phyloP scores from a whole-genome alignment of 2,888 invertebrate species.

The Amphiduros pacificus region DNA sequence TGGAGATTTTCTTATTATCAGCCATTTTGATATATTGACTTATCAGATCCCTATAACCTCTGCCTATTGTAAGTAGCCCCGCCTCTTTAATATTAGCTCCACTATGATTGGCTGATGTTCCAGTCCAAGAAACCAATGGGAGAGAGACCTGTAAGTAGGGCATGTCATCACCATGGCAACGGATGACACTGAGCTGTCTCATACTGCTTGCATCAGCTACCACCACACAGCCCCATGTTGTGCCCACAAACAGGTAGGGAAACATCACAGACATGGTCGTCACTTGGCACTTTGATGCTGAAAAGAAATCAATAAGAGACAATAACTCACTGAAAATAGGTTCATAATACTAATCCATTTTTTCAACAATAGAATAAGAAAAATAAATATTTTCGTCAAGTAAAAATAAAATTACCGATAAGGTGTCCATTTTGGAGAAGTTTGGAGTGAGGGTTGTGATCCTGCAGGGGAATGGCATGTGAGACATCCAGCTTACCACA shows the following conservation, averaged over 20 bases:
- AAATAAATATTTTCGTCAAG: too few relatives aligned
- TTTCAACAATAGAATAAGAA: too few relatives aligned
- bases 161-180: slow-evolving; percentile 56
- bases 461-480: slow-evolving; percentile 59
- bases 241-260: slow-evolving; percentile 78
- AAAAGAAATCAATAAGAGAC: slow-evolving; percentile 17
- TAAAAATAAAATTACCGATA: too few relatives aligned
- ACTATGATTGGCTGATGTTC: background rate
- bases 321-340: background rate
- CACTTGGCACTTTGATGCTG: slow-evolving; percentile 66
- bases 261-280: slow-evolving; percentile 70
- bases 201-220: slow-evolving; percentile 81
- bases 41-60: slow-evolving; percentile 22
- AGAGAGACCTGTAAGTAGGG: slow-evolving; percentile 24
- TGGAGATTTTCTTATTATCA: background rate
- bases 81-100: background rate
- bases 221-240: slow-evolving; percentile 92
- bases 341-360: too few relatives aligned
- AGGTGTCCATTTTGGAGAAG: too few relatives aligned
- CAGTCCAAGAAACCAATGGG: slow-evolving; percentile 8
- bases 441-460: too few relatives aligned
- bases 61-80: slow-evolving; percentile 22
- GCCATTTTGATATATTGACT: background rate
- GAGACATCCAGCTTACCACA: slow-evolving; percentile 80
- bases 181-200: slow-evolving; percentile 86